These are phyloP conservation scores for Polyommatus icarus DNA, from an alignment of 2,888 invertebrate genomes.

Conservation along the genomic window DNA sequence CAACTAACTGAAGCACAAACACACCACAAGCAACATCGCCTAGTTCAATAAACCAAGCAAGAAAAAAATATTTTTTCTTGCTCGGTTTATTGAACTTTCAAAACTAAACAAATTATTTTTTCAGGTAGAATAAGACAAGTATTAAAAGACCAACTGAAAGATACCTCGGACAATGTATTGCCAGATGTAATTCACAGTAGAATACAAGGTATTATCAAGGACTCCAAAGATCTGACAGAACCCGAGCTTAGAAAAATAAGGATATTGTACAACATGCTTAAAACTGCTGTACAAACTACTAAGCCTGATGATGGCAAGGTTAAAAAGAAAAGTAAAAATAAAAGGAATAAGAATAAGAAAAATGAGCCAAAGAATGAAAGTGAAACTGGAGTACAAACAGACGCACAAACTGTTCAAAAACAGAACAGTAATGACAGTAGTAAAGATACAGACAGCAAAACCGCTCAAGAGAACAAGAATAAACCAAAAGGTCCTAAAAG, in stretches of 20 bases:
- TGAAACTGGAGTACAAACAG: constrained; percentile 36
- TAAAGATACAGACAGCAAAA: constrained; percentile 37
- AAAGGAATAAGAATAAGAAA: constrained; percentile 37
- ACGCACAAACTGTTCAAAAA: constrained; percentile 38
- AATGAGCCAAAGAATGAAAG: constrained; percentile 34
- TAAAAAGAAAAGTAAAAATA: constrained; percentile 41
- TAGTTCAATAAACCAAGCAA: no score
- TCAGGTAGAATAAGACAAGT: constrained; percentile 65
- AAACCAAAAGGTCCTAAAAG: constrained; percentile 62
- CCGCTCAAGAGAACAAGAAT: constrained; percentile 38
- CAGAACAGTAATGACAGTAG: constrained; percentile 34
- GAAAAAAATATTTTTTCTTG: no score
- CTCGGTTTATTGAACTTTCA: no score
- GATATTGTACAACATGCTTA: constrained; percentile 67
- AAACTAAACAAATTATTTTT: constrained; percentile 38
- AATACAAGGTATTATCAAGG: constrained; percentile 57
- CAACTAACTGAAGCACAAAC: background rate
- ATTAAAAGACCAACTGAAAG: constrained; percentile 57
- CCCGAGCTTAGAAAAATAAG: constrained; percentile 61
- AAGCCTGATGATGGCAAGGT: constrained; percentile 38
- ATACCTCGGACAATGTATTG: constrained; percentile 51
- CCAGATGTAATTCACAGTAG: constrained; percentile 64
- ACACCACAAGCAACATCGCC: no score
- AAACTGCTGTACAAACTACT: constrained; percentile 46
- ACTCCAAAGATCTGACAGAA: constrained; percentile 50